phyloP scores from a whole-genome alignment of 2,113 vertebrate species.

The Megaceryle maxima region DNA sequence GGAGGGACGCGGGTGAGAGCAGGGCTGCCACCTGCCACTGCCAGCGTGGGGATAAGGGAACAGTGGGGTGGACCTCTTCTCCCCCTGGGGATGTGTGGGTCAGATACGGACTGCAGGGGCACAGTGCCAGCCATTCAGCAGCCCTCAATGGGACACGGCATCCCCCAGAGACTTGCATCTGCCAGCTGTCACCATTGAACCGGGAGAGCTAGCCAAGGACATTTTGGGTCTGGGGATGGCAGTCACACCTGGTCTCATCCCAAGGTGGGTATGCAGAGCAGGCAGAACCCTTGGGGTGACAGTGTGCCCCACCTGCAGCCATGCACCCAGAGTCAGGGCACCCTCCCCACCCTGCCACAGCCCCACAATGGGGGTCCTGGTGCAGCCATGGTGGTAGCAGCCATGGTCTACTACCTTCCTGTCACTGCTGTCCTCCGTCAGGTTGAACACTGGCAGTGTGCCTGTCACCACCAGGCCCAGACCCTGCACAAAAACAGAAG shows the following conservation, averaged over 20 bases:
- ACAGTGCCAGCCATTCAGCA: not conserved
- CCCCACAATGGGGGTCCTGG: not conserved
- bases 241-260: not conserved
- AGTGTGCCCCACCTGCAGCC: not conserved
- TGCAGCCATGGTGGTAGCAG: not conserved
- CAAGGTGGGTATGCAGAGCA: not conserved
- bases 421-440: constrained; percentile 85
- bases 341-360: not conserved
- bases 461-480: constrained; percentile 95
- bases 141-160: not conserved
- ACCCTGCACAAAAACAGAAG: constrained; percentile 76
- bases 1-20: not conserved
- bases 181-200: not conserved
- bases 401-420: constrained; percentile 77
- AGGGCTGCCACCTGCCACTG: not conserved
- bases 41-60: accelerated
- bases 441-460: constrained; percentile 96
- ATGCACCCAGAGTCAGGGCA: not conserved
- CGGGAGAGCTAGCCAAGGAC: not conserved
- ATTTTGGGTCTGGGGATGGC: accelerated
- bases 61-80: not conserved
- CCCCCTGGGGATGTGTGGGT: accelerated
- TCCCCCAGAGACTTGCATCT: not conserved
- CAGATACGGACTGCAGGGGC: not conserved
- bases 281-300: not conserved